Base-by-base conservation (phyloP, 1,140 invertebrate species). In the Andricus grossulariae region DNA sequence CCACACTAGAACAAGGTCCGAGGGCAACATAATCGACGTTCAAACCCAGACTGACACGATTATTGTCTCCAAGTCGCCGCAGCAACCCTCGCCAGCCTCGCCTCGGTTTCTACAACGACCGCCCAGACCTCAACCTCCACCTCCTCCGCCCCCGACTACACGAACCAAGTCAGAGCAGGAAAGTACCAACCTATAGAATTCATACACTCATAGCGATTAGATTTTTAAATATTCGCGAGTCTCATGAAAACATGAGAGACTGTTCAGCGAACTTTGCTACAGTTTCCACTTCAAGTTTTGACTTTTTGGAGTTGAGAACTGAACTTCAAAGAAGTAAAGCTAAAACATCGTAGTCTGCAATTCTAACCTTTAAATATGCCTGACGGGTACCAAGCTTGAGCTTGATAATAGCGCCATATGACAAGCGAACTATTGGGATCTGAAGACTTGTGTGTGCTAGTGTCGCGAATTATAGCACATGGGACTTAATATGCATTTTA, bases 21-120 rank as follows among this genome's bases (percentile, higher is more conserved):
- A 93, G 82, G 92, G 92, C 6, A 92, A 92, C 75, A 92, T 92
- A 60, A 90, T 92, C 66, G 92, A 92, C 55, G 88, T 91, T 54
- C 89, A 92, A 75, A 88, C 86, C 1, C 88, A 88, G 55, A 86
- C 88, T 49, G 82, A 86, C 70, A 87, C 87, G n/a, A 80, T 87
- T 16, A 81, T 88, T 57, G 81, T 88, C 7, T 79, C 84, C 19
- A 88, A 88, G 74, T 88, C 87, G 45, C 86, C 85, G 15, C 88
- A 87, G 71, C 86, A 88, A 55, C 85, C 83, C 3, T 84, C 85
- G 10, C 89, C 90, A 1, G 86, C 86, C 3, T 91, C 90, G 7
- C 90, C 90, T 16, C 85, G 90, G 72, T 87, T 89, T 77, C 83
- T 86, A 54, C 90, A 90, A 70, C 85, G 90, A 71, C 88, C 89